These are phyloP conservation scores for Hirundichthys speculiger DNA, from an alignment of 2,113 vertebrate genomes.

Conservation along the genomic window DNA sequence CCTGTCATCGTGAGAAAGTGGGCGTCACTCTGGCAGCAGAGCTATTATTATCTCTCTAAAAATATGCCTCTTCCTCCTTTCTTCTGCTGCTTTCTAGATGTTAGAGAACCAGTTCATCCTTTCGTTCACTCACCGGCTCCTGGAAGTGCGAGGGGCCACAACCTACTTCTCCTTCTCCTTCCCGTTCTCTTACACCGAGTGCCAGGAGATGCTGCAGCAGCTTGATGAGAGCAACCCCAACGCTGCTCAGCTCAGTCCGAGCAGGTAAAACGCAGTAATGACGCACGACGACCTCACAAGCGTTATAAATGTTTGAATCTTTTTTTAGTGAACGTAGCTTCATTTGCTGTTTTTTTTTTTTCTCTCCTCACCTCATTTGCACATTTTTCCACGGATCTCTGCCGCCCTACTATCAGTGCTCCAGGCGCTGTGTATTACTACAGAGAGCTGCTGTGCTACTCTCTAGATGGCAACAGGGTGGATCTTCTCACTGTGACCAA, in stretches of 20 bases:
- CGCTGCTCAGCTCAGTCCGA: constrained; percentile 78
- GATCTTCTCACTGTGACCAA: constrained; percentile 95
- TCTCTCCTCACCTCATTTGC: background rate
- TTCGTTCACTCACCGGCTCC: constrained; percentile 92
- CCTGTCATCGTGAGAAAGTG: constrained; percentile 3
- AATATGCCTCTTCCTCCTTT: constrained; percentile 16
- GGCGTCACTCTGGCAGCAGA: background rate
- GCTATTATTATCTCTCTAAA: background rate
- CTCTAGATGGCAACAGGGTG: constrained; percentile 91
- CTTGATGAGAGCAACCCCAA: constrained; percentile 87
- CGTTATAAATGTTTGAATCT: background rate
- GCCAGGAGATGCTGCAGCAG: constrained; percentile 91
- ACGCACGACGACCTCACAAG: background rate
- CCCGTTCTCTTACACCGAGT: constrained; percentile 94
- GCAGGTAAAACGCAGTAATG: constrained; percentile 79
- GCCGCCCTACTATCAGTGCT: constrained; percentile 68
- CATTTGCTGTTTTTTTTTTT: background rate
- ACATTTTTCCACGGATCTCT: background rate
- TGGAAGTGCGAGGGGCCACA: constrained; percentile 88
- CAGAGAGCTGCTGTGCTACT: constrained; percentile 92
- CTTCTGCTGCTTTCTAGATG: constrained; percentile 78
- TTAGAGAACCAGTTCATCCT: constrained; percentile 92
- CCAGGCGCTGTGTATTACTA: constrained; percentile 90
- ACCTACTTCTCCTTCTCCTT: constrained; percentile 98
- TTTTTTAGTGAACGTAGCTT: too few relatives aligned